Evolutionary conservation across 2,113 vertebrate species (phyloP).

Genomic region (Anoplopoma fimbria): DNA sequence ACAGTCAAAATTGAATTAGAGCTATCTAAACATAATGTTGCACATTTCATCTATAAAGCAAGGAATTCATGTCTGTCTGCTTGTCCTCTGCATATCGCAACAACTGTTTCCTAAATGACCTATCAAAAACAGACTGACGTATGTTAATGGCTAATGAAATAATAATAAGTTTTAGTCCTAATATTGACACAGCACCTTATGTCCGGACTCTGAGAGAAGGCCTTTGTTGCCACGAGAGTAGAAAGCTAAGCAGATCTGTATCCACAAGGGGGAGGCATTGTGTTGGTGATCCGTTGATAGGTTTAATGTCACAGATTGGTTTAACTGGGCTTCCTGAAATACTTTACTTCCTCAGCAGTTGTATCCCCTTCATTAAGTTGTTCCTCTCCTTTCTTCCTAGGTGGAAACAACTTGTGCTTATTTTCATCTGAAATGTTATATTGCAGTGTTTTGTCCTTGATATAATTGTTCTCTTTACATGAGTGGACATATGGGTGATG

Average conservation of each 20-base stretch:
- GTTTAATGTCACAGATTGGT: too few species aligned
- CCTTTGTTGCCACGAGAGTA: neutral
- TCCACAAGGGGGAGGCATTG: constrained; percentile 4
- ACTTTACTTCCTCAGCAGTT: too few species aligned
- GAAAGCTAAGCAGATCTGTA: neutral
- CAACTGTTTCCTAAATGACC: neutral
- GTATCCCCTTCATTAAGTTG: neutral
- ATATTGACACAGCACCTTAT: neutral
- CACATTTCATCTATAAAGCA: neutral
- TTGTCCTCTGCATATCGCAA: too few species aligned
- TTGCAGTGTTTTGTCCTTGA: neutral
- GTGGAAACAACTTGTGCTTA: neutral
- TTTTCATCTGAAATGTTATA: neutral
- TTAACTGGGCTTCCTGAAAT: too few species aligned
- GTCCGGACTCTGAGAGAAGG: neutral
- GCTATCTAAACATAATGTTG: neutral
- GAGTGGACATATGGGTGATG: neutral
- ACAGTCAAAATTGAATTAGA: neutral
- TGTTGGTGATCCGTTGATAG: neutral
- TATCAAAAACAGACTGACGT: neutral
- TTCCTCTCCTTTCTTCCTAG: neutral
- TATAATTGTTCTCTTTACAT: too few species aligned
- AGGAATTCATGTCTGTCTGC: neutral
- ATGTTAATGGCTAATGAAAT: neutral
- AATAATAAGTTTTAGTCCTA: neutral